Base-by-base conservation (phyloP, 2,797 vertebrate genomes). In the Lagocephalus sceleratus region DNA sequence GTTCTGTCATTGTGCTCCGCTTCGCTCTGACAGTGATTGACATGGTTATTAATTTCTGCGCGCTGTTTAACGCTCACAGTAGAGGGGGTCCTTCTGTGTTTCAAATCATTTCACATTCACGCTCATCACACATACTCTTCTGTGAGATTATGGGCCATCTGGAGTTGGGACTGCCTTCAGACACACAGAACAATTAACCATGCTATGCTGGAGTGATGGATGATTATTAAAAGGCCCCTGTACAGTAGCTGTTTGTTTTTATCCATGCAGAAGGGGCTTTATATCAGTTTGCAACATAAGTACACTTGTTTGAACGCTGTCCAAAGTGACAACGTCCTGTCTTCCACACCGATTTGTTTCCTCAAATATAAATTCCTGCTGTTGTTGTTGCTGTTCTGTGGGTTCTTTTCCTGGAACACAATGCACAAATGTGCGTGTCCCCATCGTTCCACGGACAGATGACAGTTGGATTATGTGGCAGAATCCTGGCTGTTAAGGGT, bases 81-180 rank as follows among this genome's bases (percentile, higher is more conserved):
- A 63, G 60, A 58, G 63, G 53, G 51, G 16, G 55, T 44, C 48
- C 55, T 75, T 54, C 60, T 66, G 63, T 55, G 61, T 74, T 64
- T 35, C 57, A 45, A 42, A 60, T 68, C 39, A 35, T 67, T 82
- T 76, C 49, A 63, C 73, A 82, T 68, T 85, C 81, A 78, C 66
- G 55, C 55, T 71, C 56, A 63, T 81, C 78, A 69, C 79, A 77
- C 78, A 43, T 69, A 67, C 68, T 57, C 63, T 66, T 71, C 23
- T 55, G 67, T 70, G 66, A 81, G 71, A 83, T 86, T 79, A 76
- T 66, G 42, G 53, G 63, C 85, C 89, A 87, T 88, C 87, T 90
- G 87, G 79, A 68, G 25, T 14, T 14, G 11, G 12, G 32, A 35
- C 49, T 56, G 45, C 60, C 61, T 73, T 61, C 54, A 57, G 16